Percentiles rank a stretch among this genome's conserved stretches.
These are phyloP conservation scores for Aspidiotus rigidus DNA, from an alignment of 2,888 invertebrate genomes.

Conservation along the genomic window DNA sequence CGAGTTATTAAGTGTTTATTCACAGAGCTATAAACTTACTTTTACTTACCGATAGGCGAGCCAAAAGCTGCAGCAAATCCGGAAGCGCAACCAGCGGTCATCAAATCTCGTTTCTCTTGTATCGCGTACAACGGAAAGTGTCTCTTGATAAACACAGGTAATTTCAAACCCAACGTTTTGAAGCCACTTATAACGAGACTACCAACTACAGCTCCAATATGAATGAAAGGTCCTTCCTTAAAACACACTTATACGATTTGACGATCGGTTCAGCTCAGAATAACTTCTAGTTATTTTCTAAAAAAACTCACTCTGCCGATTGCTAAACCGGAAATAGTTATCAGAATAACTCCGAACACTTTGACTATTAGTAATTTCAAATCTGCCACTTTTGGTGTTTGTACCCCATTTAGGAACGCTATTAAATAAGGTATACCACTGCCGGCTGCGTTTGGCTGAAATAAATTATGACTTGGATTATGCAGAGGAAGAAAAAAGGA, in stretches of 20 bases:
- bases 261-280: no score
- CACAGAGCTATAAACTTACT: background rate
- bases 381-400: slow-evolving; percentile 51
- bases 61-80: slow-evolving; percentile 57
- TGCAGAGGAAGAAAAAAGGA: background rate
- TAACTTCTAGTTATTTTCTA: no score
- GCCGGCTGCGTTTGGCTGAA: slow-evolving; percentile 43
- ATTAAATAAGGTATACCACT: slow-evolving; percentile 57
- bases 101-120: slow-evolving; percentile 56
- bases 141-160: background rate
- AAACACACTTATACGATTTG: background rate
- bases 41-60: slow-evolving; percentile 44
- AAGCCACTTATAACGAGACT: slow-evolving; percentile 37
- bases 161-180: background rate
- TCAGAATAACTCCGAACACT: slow-evolving; percentile 49
- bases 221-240: slow-evolving; percentile 53
- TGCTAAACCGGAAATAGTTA: slow-evolving; percentile 52
- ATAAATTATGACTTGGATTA: background rate
- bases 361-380: slow-evolving; percentile 51
- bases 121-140: slow-evolving; percentile 50
- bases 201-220: slow-evolving; percentile 56
- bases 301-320: slow-evolving; percentile 49
- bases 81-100: slow-evolving; percentile 54
- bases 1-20: no score
- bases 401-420: slow-evolving; percentile 54